These are phyloP conservation scores for Salpingus planirostris DNA, from an alignment of 2,888 invertebrate species.

Conservation along the genomic window DNA sequence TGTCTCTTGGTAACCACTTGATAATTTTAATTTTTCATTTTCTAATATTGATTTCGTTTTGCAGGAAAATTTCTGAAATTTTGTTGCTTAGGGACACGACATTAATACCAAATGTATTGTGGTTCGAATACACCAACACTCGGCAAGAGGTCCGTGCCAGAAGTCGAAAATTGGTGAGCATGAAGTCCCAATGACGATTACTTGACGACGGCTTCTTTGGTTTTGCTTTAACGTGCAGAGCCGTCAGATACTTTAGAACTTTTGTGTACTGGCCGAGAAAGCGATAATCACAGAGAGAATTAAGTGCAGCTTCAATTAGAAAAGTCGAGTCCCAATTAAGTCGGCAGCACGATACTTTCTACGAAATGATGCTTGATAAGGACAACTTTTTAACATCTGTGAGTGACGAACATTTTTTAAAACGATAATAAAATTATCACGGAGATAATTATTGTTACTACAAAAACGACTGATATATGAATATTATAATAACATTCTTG, in stretches of 20 bases:
- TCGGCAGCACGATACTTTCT: no score
- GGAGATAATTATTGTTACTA: no score
- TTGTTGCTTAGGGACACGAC: slow-evolving; percentile 81
- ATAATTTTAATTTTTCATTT: no score
- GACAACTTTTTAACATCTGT: no score
- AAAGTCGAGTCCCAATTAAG: not conserved
- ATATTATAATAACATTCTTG: no score
- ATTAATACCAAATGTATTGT: slow-evolving; percentile 82
- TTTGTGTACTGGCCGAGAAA: slow-evolving; percentile 40
- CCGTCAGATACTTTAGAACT: slow-evolving; percentile 31
- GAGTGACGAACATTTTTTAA: no score
- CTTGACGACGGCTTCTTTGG: slow-evolving; percentile 40
- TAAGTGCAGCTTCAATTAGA: not conserved
- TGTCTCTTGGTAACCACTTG: slow-evolving; percentile 75
- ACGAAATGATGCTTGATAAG: no score
- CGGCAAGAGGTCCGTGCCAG: slow-evolving; percentile 74
- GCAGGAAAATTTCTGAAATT: slow-evolving; percentile 77
- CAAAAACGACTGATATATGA: no score
- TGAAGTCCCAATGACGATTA: slow-evolving; percentile 76
- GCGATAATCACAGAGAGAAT: slow-evolving; percentile 31
- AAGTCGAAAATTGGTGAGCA: slow-evolving; percentile 68
- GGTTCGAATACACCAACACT: slow-evolving; percentile 88
- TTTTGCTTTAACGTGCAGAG: slow-evolving; percentile 27
- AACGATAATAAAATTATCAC: no score
- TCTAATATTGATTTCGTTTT: slow-evolving; percentile 11